These are phyloP conservation scores for Lithophane leautieri DNA, from an alignment of 2,888 invertebrate genomes.

Conservation along the genomic window DNA sequence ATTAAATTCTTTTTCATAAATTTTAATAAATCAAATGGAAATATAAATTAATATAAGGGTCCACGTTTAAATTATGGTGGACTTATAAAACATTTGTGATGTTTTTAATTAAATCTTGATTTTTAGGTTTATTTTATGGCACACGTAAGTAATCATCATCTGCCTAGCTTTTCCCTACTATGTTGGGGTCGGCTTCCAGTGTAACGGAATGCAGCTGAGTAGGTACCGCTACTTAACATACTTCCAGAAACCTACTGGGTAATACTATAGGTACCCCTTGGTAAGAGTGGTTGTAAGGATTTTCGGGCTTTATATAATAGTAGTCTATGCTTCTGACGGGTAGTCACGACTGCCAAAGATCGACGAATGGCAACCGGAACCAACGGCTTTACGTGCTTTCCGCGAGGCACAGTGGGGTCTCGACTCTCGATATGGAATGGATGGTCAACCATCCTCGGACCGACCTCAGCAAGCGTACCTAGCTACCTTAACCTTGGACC, in stretches of 20 bases:
- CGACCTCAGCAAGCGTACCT: neutral
- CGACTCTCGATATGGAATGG: neutral
- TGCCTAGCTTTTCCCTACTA: neutral
- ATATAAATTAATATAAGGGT: slow-evolving; percentile 47
- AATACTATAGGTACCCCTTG: too few species aligned
- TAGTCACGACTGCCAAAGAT: neutral
- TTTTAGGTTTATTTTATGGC: slow-evolving; percentile 16
- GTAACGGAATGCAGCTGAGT: neutral
- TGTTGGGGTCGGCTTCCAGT: neutral
- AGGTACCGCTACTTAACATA: neutral
- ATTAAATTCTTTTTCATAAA: slow-evolving; percentile 49
- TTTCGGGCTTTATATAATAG: too few species aligned
- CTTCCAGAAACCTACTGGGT: neutral
- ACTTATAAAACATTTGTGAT: slow-evolving; percentile 21
- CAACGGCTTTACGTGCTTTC: neutral
- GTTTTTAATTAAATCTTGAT: neutral
- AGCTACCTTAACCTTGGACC: neutral
- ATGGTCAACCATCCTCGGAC: neutral
- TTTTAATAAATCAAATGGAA: slow-evolving; percentile 55
- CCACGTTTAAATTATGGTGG: slow-evolving; percentile 1
- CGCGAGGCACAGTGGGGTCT: too few species aligned
- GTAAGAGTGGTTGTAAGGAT: neutral
- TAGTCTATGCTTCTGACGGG: too few species aligned
- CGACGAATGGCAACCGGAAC: too few species aligned
- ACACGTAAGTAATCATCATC: neutral